Conservation (phyloP, 2,888 invertebrate species). For the Chymomyza amoena region DNA sequence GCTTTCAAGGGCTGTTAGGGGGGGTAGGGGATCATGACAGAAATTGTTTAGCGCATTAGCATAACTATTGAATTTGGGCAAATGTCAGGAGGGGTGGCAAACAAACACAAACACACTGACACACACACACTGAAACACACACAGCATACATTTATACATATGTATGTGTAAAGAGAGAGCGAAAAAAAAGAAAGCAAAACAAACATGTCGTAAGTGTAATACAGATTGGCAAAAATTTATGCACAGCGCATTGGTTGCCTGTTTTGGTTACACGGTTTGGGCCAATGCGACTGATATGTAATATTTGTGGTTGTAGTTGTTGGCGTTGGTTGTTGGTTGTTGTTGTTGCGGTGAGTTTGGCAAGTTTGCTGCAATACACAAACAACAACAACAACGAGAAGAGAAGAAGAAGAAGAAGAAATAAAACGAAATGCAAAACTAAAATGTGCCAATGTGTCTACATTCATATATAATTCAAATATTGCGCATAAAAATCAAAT, state of each 20-base stretch:
- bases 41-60: slow-evolving; percentile 26
- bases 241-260: background rate
- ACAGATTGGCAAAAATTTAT: slow-evolving; percentile 19
- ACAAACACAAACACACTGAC: background rate
- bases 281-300: background rate
- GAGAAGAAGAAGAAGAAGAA: no score
- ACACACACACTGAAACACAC: no score
- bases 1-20: background rate
- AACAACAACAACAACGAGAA: no score
- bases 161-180: slow-evolving; percentile 3
- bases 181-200: slow-evolving; percentile 1
- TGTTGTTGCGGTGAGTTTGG: background rate
- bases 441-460: slow-evolving; percentile 29
- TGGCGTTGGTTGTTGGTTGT: background rate
- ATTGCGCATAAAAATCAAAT: slow-evolving; percentile 45
- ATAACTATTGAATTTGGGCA: slow-evolving; percentile 34
- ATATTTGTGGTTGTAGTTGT: background rate
- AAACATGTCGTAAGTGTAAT: slow-evolving; percentile 18
- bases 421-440: slow-evolving; percentile 3
- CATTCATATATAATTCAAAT: slow-evolving; percentile 16
- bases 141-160: background rate
- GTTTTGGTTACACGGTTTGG: background rate
- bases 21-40: background rate
- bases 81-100: slow-evolving; percentile 17
- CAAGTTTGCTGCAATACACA: slow-evolving; percentile 1